Evolutionary conservation across 2,113 vertebrate species (phyloP).

Genomic region (Halichoerus grypus): DNA sequence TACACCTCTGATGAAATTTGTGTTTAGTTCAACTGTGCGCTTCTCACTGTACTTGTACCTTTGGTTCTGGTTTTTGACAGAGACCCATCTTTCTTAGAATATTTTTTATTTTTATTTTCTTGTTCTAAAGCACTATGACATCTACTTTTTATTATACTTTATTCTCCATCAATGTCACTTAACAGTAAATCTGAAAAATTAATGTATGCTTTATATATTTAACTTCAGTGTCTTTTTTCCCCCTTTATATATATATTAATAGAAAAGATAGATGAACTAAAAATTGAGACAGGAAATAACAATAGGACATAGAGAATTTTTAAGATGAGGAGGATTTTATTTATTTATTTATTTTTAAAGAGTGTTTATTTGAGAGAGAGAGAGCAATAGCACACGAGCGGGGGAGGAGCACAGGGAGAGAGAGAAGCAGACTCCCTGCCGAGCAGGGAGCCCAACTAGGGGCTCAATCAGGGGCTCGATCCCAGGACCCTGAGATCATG

Average conservation of each 20-base stretch:
- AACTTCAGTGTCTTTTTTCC: not conserved
- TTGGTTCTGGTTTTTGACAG: not conserved
- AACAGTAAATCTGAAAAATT: not conserved
- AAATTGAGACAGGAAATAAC: not conserved
- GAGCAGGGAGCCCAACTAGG: not conserved
- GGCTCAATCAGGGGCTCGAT: not conserved
- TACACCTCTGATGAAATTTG: not conserved
- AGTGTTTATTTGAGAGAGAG: not conserved
- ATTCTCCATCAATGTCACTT: not conserved
- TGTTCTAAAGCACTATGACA: not conserved
- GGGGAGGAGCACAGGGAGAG: not conserved
- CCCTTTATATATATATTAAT: not conserved
- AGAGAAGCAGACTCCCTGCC: not conserved
- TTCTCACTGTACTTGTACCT: not conserved
- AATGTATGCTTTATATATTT: not conserved
- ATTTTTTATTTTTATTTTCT: not conserved
- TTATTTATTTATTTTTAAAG: not conserved
- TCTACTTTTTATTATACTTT: not conserved
- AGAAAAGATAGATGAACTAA: not conserved
- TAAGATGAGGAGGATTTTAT: not conserved
- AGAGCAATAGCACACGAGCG: rapidly evolving
- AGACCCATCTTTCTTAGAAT: not conserved
- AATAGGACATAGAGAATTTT: not conserved
- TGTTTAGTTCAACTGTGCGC: not conserved
- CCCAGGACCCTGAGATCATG: not conserved